Percentiles rank a stretch among this genome's conserved stretches.
These are phyloP conservation scores for Pangasius krempfi DNA, from an alignment of 2,797 vertebrate species.

Conservation along the genomic window DNA sequence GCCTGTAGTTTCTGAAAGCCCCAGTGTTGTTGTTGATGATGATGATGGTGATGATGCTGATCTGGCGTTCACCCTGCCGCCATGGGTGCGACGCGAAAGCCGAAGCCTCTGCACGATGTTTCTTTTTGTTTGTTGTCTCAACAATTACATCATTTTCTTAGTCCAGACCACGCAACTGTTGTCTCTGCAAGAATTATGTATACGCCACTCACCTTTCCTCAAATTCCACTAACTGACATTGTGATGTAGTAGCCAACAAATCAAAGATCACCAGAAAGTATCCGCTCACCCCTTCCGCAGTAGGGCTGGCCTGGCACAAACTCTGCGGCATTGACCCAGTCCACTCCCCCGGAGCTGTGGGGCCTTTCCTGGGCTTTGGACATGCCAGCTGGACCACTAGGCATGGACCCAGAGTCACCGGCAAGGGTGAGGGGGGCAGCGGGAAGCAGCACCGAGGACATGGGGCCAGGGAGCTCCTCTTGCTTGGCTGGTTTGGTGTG, in stretches of 20 bases:
- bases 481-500: constrained; percentile 88
- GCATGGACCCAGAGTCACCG: constrained; percentile 70
- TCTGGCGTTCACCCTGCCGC: neutral
- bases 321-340: constrained; percentile 97
- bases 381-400: constrained; percentile 66
- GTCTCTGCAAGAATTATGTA: neutral
- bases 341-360: constrained; percentile 77
- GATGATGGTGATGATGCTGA: neutral
- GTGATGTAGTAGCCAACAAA: neutral
- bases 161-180: neutral
- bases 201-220: neutral
- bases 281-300: constrained; percentile 91
- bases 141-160: neutral
- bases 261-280: constrained; percentile 20
- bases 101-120: neutral
- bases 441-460: constrained; percentile 71
- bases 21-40: no score
- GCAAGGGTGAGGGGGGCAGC: constrained; percentile 73
- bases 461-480: constrained; percentile 78
- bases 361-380: constrained; percentile 52
- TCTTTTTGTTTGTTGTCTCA: neutral
- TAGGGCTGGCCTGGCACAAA: constrained; percentile 98
- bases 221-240: neutral
- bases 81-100: neutral
- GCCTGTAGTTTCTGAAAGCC: no score